These are phyloP conservation scores for Cochlearius cochlearius DNA, from an alignment of 2,113 vertebrate genomes.

Conservation along the genomic window DNA sequence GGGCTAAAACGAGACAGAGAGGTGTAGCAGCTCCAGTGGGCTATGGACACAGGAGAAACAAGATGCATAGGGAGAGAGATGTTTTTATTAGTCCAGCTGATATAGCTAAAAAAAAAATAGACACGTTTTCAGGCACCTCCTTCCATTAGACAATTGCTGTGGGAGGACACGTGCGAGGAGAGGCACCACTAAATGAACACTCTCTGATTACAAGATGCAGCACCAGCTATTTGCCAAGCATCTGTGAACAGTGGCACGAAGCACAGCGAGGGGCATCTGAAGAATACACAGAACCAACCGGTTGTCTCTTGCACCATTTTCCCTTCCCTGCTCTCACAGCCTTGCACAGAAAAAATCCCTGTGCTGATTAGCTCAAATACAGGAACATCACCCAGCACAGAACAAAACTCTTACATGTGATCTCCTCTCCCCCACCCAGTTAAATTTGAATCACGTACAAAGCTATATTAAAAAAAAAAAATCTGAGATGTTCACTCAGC, in stretches of 20 bases:
- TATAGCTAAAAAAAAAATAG: not conserved
- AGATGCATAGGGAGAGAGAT: not conserved
- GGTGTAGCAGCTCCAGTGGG: not conserved
- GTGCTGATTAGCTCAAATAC: not conserved
- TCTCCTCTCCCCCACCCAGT: not conserved
- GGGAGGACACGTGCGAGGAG: not conserved
- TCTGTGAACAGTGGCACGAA: not conserved
- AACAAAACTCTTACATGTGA: not conserved
- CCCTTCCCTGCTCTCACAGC: not conserved
- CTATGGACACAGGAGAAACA: not conserved
- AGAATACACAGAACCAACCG: not conserved
- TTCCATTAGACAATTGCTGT: slow-evolving; percentile 1
- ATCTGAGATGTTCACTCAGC: not conserved
- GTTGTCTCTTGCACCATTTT: not conserved
- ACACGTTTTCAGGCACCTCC: slow-evolving; percentile 17
- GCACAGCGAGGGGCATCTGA: not conserved
- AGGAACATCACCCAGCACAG: not conserved
- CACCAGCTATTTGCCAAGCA: not conserved
- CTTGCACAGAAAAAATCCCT: not conserved
- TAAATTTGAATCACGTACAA: not conserved
- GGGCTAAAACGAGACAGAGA: not conserved
- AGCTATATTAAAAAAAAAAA: not conserved
- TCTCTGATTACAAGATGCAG: slow-evolving; percentile 22
- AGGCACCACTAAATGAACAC: slow-evolving; percentile 18
- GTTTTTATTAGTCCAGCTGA: slow-evolving; percentile 20